Evolutionary conservation across 2,797 vertebrate genomes (phyloP).

Genomic region (Poecilia picta): DNA sequence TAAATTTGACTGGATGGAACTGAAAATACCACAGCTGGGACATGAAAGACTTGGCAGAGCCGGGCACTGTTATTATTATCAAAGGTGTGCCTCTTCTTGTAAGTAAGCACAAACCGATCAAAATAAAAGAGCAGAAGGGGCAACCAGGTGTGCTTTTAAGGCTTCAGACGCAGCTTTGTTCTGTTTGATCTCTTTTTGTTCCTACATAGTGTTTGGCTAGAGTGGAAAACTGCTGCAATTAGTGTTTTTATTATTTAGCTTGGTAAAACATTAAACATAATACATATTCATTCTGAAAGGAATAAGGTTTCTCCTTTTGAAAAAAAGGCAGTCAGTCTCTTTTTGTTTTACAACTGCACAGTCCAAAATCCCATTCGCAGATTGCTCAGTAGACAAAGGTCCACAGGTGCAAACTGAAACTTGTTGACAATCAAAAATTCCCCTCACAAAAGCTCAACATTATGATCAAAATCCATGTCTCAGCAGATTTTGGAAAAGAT

Average conservation of each 20-base stretch:
- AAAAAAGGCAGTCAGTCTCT: not conserved
- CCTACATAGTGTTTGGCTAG: not conserved
- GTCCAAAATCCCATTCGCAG: not conserved
- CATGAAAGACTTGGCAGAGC: not conserved
- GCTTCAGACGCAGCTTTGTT: constrained; percentile 13
- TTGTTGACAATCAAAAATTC: not conserved
- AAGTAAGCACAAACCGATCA: not conserved
- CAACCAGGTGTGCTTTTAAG: not conserved
- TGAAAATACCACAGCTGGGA: constrained; percentile 53
- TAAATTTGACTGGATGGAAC: constrained; percentile 43
- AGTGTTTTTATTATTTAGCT: not conserved
- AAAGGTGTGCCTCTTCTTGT: constrained; percentile 50
- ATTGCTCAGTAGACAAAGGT: not conserved
- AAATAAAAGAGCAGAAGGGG: not conserved
- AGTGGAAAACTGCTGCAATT: not conserved
- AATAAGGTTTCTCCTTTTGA: constrained; percentile 1
- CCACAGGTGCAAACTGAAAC: not conserved
- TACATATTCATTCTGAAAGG: not conserved
- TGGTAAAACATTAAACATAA: constrained; percentile 6
- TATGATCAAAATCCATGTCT: not conserved
- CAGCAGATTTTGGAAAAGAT: not conserved
- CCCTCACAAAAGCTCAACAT: not conserved
- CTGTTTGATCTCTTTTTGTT: not conserved
- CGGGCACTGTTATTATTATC: constrained; percentile 8
- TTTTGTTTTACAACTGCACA: not conserved